Evolutionary conservation across 1,140 invertebrate genomes (phyloP).

Genomic region (Anastrepha ludens): DNA sequence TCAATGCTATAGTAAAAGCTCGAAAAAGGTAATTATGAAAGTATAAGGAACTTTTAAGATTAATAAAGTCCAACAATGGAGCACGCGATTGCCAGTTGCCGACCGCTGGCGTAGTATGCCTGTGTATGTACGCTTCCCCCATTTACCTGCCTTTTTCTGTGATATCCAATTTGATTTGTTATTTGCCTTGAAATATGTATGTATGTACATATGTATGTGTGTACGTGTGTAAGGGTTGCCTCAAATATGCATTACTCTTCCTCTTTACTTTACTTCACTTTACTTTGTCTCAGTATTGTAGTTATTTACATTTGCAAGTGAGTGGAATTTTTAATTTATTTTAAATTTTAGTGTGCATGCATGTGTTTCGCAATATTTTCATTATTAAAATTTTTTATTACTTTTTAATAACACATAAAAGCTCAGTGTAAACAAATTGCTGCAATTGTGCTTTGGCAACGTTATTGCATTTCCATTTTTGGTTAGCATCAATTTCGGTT

Average conservation of each 20-base stretch:
- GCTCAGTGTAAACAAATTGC: slow-evolving; percentile 25
- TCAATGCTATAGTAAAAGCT: too few species aligned
- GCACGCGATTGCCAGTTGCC: background rate
- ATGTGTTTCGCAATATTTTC: slow-evolving; percentile 7
- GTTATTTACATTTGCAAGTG: slow-evolving; percentile 12
- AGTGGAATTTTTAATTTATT: slow-evolving; percentile 52
- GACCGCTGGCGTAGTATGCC: background rate
- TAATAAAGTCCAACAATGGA: too few species aligned
- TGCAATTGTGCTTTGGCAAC: slow-evolving; percentile 20
- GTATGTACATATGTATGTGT: background rate
- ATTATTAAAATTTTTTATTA: slow-evolving; percentile 34
- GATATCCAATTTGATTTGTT: slow-evolving; percentile 42
- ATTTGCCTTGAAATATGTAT: background rate
- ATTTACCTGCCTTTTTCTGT: background rate
- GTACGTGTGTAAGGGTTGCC: background rate
- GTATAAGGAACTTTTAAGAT: too few species aligned
- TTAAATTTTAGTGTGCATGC: background rate
- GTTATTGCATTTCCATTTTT: slow-evolving; percentile 50
- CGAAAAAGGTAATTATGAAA: too few species aligned
- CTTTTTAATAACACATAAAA: slow-evolving; percentile 34
- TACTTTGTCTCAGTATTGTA: slow-evolving; percentile 10
- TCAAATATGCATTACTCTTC: background rate
- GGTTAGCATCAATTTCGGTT: background rate
- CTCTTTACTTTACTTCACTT: background rate
- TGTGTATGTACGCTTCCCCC: background rate